These are phyloP conservation scores for Sebastes matsubarae DNA, from an alignment of 2,797 vertebrate species.

Conservation along the genomic window DNA sequence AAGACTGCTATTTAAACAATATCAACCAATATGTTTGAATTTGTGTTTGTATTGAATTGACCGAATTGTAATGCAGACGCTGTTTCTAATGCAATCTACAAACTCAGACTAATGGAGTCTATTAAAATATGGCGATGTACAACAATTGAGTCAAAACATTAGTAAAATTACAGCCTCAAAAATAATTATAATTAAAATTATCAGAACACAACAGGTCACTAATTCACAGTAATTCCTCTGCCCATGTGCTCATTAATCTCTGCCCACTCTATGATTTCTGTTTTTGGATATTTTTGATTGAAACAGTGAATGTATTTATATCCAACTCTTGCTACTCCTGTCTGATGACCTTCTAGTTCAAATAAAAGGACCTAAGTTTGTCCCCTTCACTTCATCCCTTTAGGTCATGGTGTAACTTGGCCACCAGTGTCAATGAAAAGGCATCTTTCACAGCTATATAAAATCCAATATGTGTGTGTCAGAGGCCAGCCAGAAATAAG, in stretches of 20 bases:
- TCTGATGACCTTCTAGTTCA: background rate
- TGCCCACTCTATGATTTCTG: background rate
- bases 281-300: background rate
- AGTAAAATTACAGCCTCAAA: background rate
- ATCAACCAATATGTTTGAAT: background rate
- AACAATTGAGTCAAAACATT: background rate
- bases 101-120: conserved; percentile 3
- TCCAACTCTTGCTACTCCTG: background rate
- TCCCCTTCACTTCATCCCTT: background rate
- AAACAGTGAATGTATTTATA: background rate
- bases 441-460: conserved; percentile 32
- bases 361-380: background rate
- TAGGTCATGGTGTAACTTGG: background rate
- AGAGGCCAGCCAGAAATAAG: conserved; percentile 49
- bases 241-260: background rate
- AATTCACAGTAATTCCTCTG: background rate
- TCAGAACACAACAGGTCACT: background rate
- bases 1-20: background rate
- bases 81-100: background rate
- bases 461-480: conserved; percentile 60
- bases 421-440: conserved; percentile 36
- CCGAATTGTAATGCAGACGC: background rate
- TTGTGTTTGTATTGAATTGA: background rate
- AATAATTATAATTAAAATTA: background rate
- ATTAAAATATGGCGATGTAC: background rate